phyloP scores from a whole-genome alignment of 1,140 invertebrate species.

The Bathynomus jamesi region DNA sequence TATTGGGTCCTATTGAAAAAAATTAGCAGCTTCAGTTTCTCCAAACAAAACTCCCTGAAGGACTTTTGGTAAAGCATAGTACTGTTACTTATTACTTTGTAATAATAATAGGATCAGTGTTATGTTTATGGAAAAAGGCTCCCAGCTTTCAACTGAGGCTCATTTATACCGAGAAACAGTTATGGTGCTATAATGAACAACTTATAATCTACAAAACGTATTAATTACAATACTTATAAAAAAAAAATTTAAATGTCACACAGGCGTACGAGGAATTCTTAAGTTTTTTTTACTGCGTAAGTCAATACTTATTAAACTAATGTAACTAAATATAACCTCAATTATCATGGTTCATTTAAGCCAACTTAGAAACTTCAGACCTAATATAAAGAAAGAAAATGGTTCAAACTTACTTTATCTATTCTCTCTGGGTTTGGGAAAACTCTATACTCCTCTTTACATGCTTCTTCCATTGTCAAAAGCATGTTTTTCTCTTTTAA shows the following conservation, averaged over 20 bases:
- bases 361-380: background rate
- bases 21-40: too few relatives aligned
- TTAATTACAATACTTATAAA: background rate
- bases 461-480: conserved; percentile 86
- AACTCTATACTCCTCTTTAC: conserved; percentile 55
- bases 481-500: conserved; percentile 97
- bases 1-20: too few relatives aligned
- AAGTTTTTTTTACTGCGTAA: background rate
- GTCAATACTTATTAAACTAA: background rate
- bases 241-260: background rate
- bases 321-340: conserved; percentile 14
- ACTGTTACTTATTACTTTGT: too few relatives aligned
- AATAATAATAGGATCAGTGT: too few relatives aligned
- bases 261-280: too few relatives aligned
- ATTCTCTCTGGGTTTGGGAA: conserved; percentile 92
- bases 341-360: too few relatives aligned
- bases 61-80: too few relatives aligned
- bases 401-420: conserved; percentile 63
- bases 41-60: too few relatives aligned
- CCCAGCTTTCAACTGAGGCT: background rate
- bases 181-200: background rate
- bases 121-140: background rate
- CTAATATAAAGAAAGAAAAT: conserved; percentile 7
- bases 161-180: background rate
- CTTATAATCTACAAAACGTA: background rate